Evolutionary conservation across 2,888 invertebrate genomes (phyloP).

Genomic region (Pteria penguin): DNA sequence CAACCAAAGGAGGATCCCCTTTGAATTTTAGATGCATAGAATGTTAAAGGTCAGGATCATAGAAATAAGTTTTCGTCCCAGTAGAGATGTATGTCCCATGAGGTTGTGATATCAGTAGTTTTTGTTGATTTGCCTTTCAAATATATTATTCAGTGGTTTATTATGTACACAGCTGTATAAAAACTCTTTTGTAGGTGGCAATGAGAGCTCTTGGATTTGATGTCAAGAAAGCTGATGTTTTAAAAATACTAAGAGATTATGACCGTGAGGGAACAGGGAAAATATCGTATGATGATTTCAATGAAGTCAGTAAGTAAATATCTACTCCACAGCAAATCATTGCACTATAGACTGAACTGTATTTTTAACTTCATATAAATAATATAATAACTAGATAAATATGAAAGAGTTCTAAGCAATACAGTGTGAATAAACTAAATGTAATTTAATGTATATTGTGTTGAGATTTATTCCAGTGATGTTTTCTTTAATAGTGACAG

Average conservation of each 20-base stretch:
- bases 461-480: not conserved
- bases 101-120: too few species aligned
- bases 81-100: too few species aligned
- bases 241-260: slow-evolving; percentile 78
- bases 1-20: too few species aligned
- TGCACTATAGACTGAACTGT: too few species aligned
- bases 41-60: too few species aligned
- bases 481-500: slow-evolving; percentile 72
- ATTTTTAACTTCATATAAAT: too few species aligned
- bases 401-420: not conserved
- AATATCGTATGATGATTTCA: slow-evolving; percentile 79
- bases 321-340: not conserved
- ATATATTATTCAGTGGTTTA: not conserved
- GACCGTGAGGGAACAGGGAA: slow-evolving; percentile 78
- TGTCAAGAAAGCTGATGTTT: slow-evolving; percentile 79
- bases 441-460: too few species aligned
- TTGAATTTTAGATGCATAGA: too few species aligned
- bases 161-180: not conserved
- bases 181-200: slow-evolving; percentile 77
- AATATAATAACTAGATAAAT: not conserved
- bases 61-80: too few species aligned
- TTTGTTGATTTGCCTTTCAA: not conserved
- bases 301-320: slow-evolving; percentile 78
- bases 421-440: not conserved
- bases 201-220: slow-evolving; percentile 80